phyloP scores from a whole-genome alignment of 2,113 vertebrate species.

The Synchiropus splendidus region DNA sequence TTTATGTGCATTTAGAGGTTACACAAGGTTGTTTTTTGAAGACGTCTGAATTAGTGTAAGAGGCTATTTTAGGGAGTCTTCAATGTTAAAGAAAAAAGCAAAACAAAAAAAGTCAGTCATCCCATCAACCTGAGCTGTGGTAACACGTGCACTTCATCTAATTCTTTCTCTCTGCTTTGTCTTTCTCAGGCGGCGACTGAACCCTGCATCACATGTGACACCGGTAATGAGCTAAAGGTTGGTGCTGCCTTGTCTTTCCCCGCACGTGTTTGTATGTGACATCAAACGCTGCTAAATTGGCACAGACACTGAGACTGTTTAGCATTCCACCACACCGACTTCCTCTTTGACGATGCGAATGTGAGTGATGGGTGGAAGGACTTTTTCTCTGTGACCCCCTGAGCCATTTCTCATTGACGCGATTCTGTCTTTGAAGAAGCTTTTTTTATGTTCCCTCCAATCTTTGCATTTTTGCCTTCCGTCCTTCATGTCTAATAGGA shows the following conservation, averaged over 20 bases:
- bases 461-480: conserved; percentile 9
- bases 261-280: conserved; percentile 9
- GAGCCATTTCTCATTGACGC: neutral
- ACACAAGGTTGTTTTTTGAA: conserved; percentile 4
- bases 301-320: conserved; percentile 25
- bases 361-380: conserved; percentile 10
- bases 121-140: too few species aligned
- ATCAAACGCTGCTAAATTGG: conserved; percentile 37
- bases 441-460: conserved; percentile 4
- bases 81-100: too few species aligned
- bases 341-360: neutral
- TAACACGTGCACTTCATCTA: too few species aligned
- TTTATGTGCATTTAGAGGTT: neutral
- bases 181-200: conserved; percentile 11
- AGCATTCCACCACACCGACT: conserved; percentile 28
- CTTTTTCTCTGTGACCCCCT: neutral
- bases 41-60: conserved; percentile 2
- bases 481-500: conserved; percentile 26
- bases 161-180: conserved; percentile 1
- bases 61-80: neutral
- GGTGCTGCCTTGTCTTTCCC: conserved; percentile 5
- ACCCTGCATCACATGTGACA: conserved; percentile 13
- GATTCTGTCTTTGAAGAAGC: neutral
- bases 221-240: conserved; percentile 51
- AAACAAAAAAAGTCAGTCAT: too few species aligned